These are phyloP conservation scores for Zophobas atratus DNA, from an alignment of 1,140 invertebrate species.

Conservation along the genomic window DNA sequence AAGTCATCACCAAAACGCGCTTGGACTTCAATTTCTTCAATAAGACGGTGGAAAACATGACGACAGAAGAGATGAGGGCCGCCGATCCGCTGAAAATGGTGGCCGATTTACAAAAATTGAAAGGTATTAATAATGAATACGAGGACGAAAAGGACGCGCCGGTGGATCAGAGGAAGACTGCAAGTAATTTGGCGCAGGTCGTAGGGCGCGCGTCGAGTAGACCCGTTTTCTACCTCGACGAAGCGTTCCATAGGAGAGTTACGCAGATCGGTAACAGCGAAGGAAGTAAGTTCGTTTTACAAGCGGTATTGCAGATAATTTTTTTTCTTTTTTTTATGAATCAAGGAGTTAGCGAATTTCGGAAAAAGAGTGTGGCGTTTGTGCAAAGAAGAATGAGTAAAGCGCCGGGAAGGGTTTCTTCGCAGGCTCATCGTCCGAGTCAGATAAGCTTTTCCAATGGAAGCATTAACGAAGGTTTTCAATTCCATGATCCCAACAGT, in stretches of 20 bases:
- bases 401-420: background rate
- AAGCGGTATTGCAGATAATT: background rate
- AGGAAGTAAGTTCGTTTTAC: background rate
- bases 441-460: too few relatives aligned
- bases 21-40: conserved; percentile 22
- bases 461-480: too few relatives aligned
- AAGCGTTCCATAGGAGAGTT: conserved; percentile 22
- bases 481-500: too few relatives aligned
- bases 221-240: conserved; percentile 7
- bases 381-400: conserved; percentile 13
- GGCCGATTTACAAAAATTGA: conserved; percentile 61
- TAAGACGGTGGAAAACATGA: conserved; percentile 53
- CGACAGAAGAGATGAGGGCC: conserved; percentile 51
- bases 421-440: too few relatives aligned
- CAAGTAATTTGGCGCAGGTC: conserved; percentile 43
- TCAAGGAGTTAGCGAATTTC: background rate
- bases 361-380: conserved; percentile 19
- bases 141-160: conserved; percentile 62
- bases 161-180: conserved; percentile 56
- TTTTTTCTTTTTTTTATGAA: background rate
- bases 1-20: conserved; percentile 84
- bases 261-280: background rate
- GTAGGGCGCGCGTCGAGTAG: background rate
- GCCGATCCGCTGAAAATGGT: conserved; percentile 55
- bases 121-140: conserved; percentile 67